phyloP scores from a whole-genome alignment of 2,113 vertebrate species.

The Mugil cephalus region DNA sequence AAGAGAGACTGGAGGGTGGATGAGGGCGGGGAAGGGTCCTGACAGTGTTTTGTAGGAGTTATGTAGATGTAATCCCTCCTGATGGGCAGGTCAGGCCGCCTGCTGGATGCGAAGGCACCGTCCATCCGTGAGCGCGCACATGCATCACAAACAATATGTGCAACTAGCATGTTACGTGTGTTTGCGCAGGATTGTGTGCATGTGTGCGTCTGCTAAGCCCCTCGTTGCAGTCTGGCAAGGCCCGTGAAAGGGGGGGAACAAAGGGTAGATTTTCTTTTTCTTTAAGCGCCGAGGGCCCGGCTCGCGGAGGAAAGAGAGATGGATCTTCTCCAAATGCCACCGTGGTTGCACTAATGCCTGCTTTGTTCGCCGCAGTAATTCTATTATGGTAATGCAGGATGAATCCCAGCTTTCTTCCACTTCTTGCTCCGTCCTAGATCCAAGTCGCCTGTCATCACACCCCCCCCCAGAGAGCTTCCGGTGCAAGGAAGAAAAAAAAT shows the following conservation, averaged over 20 bases:
- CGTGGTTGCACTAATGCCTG: constrained; percentile 70
- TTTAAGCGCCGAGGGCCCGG: constrained; percentile 41
- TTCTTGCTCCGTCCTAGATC: constrained; percentile 36
- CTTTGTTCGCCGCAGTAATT: constrained; percentile 77
- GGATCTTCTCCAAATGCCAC: constrained; percentile 75
- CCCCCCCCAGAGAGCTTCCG: constrained; percentile 38
- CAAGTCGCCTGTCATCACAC: constrained; percentile 33
- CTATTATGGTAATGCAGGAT: constrained; percentile 75
- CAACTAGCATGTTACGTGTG: constrained; percentile 1
- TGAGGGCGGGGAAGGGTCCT: constrained; percentile 49
- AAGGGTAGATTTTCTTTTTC: constrained; percentile 64
- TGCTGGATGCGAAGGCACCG: constrained; percentile 33
- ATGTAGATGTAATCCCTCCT: constrained; percentile 69
- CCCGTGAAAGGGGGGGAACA: constrained; percentile 54
- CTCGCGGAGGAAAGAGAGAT: constrained; percentile 68
- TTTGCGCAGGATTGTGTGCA: constrained; percentile 24
- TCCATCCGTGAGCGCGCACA: constrained; percentile 11
- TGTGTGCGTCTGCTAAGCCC: constrained; percentile 39
- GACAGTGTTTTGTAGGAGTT: constrained; percentile 57
- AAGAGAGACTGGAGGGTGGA: constrained; percentile 34
- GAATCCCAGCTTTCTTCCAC: constrained; percentile 59
- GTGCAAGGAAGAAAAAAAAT: constrained; percentile 47
- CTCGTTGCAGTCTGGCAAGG: constrained; percentile 46
- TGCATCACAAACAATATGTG: constrained; percentile 10
- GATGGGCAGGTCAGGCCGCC: constrained; percentile 63